A percentile compares a stretch with the other conserved stretches of the same genome.
Evolutionary conservation across 2,113 vertebrate genomes (phyloP).

Genomic region (Catharus minimus): DNA sequence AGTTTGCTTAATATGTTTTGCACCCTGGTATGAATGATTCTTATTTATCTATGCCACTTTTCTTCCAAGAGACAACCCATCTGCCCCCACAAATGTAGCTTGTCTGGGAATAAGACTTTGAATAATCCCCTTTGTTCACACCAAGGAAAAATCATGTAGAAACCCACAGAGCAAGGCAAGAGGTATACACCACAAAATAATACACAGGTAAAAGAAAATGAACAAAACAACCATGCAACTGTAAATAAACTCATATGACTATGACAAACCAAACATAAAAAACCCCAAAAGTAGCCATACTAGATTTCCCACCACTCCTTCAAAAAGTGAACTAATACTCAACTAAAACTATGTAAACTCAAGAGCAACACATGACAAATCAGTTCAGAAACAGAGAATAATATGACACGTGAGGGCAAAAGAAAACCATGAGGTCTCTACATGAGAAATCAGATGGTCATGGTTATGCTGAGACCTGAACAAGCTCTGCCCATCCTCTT

Average conservation of each 20-base stretch:
- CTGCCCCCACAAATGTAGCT: neutral
- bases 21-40: neutral
- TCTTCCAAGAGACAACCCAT: neutral
- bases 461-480: neutral
- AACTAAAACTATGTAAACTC: neutral
- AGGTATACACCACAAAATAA: neutral
- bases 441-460: neutral
- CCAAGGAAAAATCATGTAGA: fast-evolving
- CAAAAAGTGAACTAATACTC: neutral
- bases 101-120: neutral
- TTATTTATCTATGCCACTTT: neutral
- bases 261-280: neutral
- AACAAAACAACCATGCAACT: neutral
- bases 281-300: neutral
- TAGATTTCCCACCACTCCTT: neutral
- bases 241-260: neutral
- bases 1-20: neutral
- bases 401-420: neutral
- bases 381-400: neutral
- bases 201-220: neutral
- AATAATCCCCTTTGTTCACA: neutral
- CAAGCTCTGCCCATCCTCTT: neutral
- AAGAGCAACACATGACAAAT: neutral
- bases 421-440: neutral
- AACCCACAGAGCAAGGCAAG: neutral